These are phyloP conservation scores for Latrodectus hesperus DNA, from an alignment of 2,888 invertebrate genomes.

Conservation along the genomic window DNA sequence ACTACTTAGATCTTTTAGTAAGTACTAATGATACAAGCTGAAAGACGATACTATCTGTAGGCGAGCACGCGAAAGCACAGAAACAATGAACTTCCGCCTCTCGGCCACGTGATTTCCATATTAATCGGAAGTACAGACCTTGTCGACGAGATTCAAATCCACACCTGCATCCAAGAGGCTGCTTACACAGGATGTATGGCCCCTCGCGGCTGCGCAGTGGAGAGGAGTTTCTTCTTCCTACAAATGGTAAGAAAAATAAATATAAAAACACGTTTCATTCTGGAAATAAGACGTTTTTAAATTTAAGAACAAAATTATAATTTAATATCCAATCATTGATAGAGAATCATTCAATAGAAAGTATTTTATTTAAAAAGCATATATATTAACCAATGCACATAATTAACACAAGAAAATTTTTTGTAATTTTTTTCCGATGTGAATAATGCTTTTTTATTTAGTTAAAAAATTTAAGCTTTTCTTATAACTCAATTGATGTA, in stretches of 20 bases:
- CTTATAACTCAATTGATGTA: too few species aligned
- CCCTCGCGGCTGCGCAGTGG: conserved; percentile 78
- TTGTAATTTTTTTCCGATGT: too few species aligned
- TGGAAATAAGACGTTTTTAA: too few species aligned
- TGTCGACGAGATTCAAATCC: conserved; percentile 77
- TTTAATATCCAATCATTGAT: too few species aligned
- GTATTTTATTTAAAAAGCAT: too few species aligned
- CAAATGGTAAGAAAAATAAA: neutral
- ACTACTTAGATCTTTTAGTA: neutral
- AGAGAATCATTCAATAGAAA: too few species aligned
- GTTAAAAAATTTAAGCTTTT: too few species aligned
- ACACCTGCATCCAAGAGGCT: conserved; percentile 77
- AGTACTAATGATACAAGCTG: neutral
- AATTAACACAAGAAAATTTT: too few species aligned
- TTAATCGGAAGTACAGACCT: conserved; percentile 72
- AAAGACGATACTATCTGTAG: neutral
- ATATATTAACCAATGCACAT: too few species aligned
- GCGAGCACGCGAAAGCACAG: conserved; percentile 19
- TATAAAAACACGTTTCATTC: too few species aligned
- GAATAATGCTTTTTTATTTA: too few species aligned
- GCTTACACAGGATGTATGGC: conserved; percentile 78
- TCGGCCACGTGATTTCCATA: conserved; percentile 20
- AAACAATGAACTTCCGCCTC: conserved; percentile 33
- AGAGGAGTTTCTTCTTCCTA: conserved; percentile 78
- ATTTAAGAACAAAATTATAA: too few species aligned